Base-by-base conservation (phyloP, 2,797 vertebrate genomes). In the Menidia menidia region DNA sequence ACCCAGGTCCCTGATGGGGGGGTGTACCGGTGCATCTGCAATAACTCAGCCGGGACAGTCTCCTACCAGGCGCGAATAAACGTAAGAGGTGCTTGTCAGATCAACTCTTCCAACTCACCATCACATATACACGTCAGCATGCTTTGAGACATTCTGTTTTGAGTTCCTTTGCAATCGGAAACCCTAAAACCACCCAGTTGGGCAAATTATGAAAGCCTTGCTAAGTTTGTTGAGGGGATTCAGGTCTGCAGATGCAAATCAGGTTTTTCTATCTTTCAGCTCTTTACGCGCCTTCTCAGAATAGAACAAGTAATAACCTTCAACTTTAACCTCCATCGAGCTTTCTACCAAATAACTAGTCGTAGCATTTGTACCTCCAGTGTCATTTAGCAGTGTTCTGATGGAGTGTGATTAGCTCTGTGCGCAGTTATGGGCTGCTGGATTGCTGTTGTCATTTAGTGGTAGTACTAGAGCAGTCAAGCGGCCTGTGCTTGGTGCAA, bases 1-100 rank as follows among this genome's bases (percentile, higher is more conserved):
- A 96, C 96, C 18, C 96, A 97, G 91, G 98, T 99, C 79, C 96
- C 96, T 4, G 96, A 99, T 0, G 98, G 98, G 42, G 98, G 98
- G 13, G 97, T 99, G 82, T 99, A 99, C 78, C 97, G 98, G 87
- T 99, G 98, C 92, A 96, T 94, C 32, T 97, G 97, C 93, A 99
- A 99, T 95, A 99, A 99, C 89, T 98, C 98, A 11, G 98, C 98
- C 1, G 98, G 98, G 93, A 96, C 97, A 87, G 95, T 98, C 94
- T 95, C 94, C 86, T 99, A 99, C 97, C 98, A 99, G 98, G 97
- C 98, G 96, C 98, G 97, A 97, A 99, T 99, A 99, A 99, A 99
- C 98, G 98, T 99, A 99, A 99, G 98, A 99, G 98, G 98, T 99
- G 98, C 98, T 99, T 99, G 97, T 98, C 98, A 98, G 96, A 98